Percentiles rank a stretch among this genome's conserved stretches.
Evolutionary conservation across 2,888 invertebrate species (phyloP).

Genomic region (Ochropacha duplaris): DNA sequence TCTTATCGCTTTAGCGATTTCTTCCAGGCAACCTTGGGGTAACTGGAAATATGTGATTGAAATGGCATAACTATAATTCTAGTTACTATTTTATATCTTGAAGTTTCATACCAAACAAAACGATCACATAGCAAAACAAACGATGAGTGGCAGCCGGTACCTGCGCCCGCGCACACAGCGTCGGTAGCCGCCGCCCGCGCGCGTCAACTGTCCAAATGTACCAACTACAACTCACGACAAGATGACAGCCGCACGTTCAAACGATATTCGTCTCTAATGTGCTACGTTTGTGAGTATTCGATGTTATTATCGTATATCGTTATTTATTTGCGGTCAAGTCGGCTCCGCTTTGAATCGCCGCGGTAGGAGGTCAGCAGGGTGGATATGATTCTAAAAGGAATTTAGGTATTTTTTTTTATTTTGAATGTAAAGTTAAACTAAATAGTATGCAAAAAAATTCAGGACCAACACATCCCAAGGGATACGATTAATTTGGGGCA

Average conservation of each 20-base stretch:
- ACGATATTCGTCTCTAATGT: background rate
- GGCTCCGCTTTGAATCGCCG: conserved; percentile 55
- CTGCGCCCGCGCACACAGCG: conserved; percentile 11
- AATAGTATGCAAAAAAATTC: no score
- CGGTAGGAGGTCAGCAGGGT: conserved; percentile 56
- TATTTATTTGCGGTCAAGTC: conserved; percentile 49
- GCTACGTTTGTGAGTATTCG: conserved; percentile 17
- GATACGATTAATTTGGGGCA: no score
- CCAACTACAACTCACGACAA: conserved; percentile 28
- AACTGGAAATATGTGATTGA: no score
- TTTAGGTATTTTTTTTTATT: no score
- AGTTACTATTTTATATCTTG: background rate
- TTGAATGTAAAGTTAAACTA: no score
- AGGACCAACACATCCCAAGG: no score
- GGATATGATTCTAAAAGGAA: conserved; percentile 13
- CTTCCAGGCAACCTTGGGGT: no score
- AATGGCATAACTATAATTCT: no score
- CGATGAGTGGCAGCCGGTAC: conserved; percentile 44
- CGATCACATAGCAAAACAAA: conserved; percentile 42
- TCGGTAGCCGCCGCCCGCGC: conserved; percentile 69
- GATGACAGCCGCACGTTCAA: conserved; percentile 36
- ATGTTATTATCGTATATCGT: conserved; percentile 31
- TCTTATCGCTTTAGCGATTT: no score
- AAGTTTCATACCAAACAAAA: conserved; percentile 25
- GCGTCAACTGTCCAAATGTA: conserved; percentile 73